These are phyloP conservation scores for Melanotus villosus DNA, from an alignment of 2,888 invertebrate genomes.

Conservation along the genomic window DNA sequence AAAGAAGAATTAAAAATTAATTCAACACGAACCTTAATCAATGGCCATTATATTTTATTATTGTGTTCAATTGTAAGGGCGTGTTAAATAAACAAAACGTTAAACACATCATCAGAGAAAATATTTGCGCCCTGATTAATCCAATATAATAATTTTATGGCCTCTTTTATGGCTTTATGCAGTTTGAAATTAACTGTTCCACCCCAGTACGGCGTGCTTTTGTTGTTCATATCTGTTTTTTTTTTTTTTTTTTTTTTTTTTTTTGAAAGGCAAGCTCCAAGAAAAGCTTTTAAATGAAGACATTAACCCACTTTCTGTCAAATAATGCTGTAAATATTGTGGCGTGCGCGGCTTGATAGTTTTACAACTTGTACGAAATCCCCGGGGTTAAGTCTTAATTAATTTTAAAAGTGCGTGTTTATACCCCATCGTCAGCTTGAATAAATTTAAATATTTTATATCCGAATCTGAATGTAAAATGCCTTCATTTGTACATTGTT, in stretches of 20 bases:
- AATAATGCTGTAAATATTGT: constrained; percentile 23
- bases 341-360: constrained; percentile 23
- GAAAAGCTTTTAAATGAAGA: constrained; percentile 20
- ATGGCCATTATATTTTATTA: constrained; percentile 32
- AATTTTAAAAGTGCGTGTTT: constrained; percentile 32
- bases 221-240: too few relatives aligned
- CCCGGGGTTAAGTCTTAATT: constrained; percentile 25
- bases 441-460: constrained; percentile 8
- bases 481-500: too few relatives aligned
- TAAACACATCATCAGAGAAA: constrained; percentile 25
- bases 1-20: too few relatives aligned
- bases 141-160: constrained; percentile 33
- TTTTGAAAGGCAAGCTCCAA: background rate
- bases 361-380: constrained; percentile 27
- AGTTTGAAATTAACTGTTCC: constrained; percentile 31
- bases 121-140: constrained; percentile 36
- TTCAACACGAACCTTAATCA: constrained; percentile 40
- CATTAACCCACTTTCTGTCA: constrained; percentile 21
- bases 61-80: constrained; percentile 32
- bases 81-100: constrained; percentile 33
- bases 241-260: too few relatives aligned
- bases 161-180: constrained; percentile 31
- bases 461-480: background rate
- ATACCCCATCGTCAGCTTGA: background rate
- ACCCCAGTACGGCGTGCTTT: background rate